Conservation (phyloP, 1,140 invertebrate genomes). For the Cherax destructor region DNA sequence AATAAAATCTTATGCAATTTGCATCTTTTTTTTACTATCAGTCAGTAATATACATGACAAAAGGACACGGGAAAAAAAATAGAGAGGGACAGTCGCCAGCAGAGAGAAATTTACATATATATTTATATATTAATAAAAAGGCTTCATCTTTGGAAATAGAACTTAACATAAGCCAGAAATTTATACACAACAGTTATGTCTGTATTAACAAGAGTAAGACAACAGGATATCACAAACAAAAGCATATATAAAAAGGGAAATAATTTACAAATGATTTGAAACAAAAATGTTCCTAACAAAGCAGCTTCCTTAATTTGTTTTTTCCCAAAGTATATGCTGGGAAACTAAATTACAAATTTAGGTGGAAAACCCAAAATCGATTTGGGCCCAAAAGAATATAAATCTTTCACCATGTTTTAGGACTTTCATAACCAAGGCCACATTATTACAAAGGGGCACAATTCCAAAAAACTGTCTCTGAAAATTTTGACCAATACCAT, state of each 20-base stretch:
- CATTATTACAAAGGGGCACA: background rate
- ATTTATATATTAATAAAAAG: conserved; percentile 37
- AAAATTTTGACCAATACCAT: background rate
- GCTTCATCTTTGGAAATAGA: conserved; percentile 57
- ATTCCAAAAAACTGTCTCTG: conserved; percentile 10
- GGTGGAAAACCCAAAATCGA: background rate
- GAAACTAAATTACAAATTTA: background rate
- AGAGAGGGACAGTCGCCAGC: background rate
- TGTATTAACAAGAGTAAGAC: conserved; percentile 30
- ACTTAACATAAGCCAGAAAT: conserved; percentile 50
- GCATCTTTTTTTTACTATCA: too few relatives aligned
- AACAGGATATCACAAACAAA: conserved; percentile 61
- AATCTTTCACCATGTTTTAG: background rate
- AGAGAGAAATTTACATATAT: conserved; percentile 13
- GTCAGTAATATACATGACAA: too few relatives aligned
- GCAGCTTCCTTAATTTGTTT: background rate
- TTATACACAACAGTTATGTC: conserved; percentile 53
- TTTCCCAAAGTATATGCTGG: background rate
- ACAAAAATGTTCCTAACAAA: background rate
- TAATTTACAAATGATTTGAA: conserved; percentile 38
- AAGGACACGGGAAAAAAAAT: background rate
- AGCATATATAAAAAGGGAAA: conserved; percentile 58
- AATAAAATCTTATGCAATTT: too few relatives aligned
- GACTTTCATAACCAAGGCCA: too few relatives aligned
- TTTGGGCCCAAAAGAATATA: background rate